These are phyloP conservation scores for Nannoperca obscura DNA, from an alignment of 2,797 vertebrate genomes.

Conservation along the genomic window DNA sequence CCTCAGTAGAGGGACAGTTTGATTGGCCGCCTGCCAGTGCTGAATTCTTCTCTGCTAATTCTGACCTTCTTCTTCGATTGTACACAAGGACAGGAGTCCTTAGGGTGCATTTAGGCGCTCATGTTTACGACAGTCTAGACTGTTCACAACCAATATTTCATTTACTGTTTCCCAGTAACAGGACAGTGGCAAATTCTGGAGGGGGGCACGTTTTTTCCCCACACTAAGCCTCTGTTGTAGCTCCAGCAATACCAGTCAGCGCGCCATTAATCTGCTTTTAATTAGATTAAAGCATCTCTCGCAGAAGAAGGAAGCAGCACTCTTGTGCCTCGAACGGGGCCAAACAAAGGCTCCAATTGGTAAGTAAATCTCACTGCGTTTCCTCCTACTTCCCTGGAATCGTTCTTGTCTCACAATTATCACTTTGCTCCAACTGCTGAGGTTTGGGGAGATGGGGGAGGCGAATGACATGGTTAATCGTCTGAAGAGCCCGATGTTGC, in stretches of 20 bases:
- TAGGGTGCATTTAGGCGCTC: slow-evolving; percentile 39
- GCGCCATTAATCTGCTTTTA: slow-evolving; percentile 78
- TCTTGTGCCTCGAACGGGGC: slow-evolving; percentile 62
- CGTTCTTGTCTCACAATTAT: slow-evolving; percentile 71
- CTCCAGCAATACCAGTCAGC: slow-evolving; percentile 52
- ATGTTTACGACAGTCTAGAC: slow-evolving; percentile 58
- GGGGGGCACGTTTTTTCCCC: slow-evolving; percentile 17
- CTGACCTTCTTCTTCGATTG: slow-evolving; percentile 38
- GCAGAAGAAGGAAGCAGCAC: slow-evolving; percentile 64
- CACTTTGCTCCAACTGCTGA: slow-evolving; percentile 63
- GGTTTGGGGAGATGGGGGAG: slow-evolving; percentile 53
- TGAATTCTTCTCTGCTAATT: slow-evolving; percentile 15
- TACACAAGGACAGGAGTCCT: slow-evolving; percentile 39
- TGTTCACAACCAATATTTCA: slow-evolving; percentile 61
- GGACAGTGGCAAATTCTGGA: slow-evolving; percentile 48
- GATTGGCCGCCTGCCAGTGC: slow-evolving; percentile 40
- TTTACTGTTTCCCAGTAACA: slow-evolving; percentile 59
- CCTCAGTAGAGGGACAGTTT: slow-evolving; percentile 26
- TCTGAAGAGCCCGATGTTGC: slow-evolving; percentile 48
- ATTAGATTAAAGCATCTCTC: slow-evolving; percentile 76
- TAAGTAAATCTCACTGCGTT: slow-evolving; percentile 60
- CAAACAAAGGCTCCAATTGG: slow-evolving; percentile 72
- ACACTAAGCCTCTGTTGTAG: slow-evolving; percentile 49
- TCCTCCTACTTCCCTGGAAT: slow-evolving; percentile 61
- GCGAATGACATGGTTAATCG: slow-evolving; percentile 61